Evolutionary conservation across 1,140 invertebrate species (phyloP), one percentile per base, ranked within the genome.

Genomic region (Ostrea edulis): DNA sequence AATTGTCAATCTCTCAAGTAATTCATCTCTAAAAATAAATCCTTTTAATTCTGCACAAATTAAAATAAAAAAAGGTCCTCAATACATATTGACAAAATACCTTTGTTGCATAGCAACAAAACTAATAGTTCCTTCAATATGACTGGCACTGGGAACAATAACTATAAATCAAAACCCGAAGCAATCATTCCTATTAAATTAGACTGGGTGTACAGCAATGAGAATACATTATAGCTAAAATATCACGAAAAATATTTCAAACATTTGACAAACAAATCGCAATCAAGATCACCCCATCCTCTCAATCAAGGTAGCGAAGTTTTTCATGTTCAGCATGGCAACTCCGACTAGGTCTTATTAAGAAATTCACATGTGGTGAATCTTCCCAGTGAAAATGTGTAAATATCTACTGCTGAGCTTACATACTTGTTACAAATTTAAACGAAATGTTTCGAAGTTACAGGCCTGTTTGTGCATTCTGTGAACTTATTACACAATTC

Each of bases 341-440:
- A 17, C 55, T 62, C 55, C 20, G 55, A 77, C 25, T 77, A 77
- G 22, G 68, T 77, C 68, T 77, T 77, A 77, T 77, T 77, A 77
- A 14, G 29, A 14, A 29, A 35, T 77, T 77, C 68, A 77, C 68
- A 77, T 35, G 68, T 77, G 68, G 68, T 77, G 29, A 22, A 77
- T 77, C 68, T 35, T 77, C 25, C 68, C 17, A 14, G 68, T 77
- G 68, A 77, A 77, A 77, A 77, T 77, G 25, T 35, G 29, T 77
- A 77, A 77, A 77, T 25, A 77, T 77, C 29, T 9, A 77, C 68
- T 77, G 68, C 68, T 77, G 68, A 17, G 68, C 29, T 77, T 77
- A 77, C 68, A 77, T 9, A 77, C 68, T 77, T 77, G 22, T 22
- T 77, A 77, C 22, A 25, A 77, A 77, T 77, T 77, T 29, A 77